Conservation (phyloP, 2,797 vertebrate species). For the Erethizon dorsatum region DNA sequence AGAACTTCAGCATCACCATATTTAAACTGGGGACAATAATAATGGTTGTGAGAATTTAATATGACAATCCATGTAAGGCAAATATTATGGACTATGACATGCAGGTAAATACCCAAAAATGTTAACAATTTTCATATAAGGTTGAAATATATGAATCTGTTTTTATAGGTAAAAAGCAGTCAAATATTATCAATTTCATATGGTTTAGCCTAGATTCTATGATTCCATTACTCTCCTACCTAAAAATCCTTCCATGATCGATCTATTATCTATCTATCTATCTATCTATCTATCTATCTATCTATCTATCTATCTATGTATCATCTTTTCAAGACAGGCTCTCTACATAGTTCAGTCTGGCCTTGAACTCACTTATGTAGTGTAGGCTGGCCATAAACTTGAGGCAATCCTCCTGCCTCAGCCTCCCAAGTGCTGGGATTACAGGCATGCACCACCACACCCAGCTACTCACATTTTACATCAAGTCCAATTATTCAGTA, state of each 20-base stretch:
- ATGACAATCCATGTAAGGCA: conserved; percentile 21
- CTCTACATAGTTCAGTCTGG: neutral
- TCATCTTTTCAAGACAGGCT: neutral
- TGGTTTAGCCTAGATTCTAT: conserved; percentile 35
- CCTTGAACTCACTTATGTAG: neutral
- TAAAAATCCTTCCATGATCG: neutral
- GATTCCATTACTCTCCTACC: neutral
- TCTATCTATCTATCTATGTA: too few species aligned
- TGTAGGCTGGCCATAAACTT: neutral
- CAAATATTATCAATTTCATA: conserved; percentile 39
- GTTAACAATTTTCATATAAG: conserved; percentile 16
- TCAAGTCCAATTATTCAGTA: conserved; percentile 30
- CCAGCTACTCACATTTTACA: neutral
- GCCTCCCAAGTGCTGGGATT: neutral
- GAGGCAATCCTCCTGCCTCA: neutral
- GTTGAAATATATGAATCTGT: conserved; percentile 56
- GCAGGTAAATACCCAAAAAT: conserved; percentile 25
- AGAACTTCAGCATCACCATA: conserved; percentile 14
- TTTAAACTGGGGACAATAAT: conserved; percentile 49
- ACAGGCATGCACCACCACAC: too few species aligned
- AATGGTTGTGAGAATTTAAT: conserved; percentile 35
- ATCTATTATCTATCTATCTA: too few species aligned
- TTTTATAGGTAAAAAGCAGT: conserved; percentile 38
- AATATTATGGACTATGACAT: neutral
- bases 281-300: too few species aligned